Evolutionary conservation across 1,140 invertebrate genomes (phyloP).

Genomic region (Bombus waltoni): DNA sequence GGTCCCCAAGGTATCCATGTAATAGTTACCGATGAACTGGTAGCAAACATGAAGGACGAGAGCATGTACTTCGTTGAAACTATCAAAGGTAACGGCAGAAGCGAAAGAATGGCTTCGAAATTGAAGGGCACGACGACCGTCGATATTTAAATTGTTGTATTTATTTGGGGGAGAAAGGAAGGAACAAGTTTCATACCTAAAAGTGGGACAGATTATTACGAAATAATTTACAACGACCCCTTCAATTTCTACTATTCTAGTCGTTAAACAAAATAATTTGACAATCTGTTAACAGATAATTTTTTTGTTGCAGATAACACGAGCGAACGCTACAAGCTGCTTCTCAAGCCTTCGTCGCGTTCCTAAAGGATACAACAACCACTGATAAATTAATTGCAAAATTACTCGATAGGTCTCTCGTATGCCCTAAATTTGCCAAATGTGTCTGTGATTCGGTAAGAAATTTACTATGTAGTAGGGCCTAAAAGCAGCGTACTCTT

Average conservation of each 20-base stretch:
- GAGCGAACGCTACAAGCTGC: constrained; percentile 73
- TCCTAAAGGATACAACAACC: constrained; percentile 20
- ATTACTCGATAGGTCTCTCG: background rate
- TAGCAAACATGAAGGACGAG: constrained; percentile 86
- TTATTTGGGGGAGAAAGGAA: background rate
- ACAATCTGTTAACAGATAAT: background rate
- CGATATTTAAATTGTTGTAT: background rate
- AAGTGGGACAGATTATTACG: too few species aligned
- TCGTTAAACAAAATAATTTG: background rate
- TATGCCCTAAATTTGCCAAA: constrained; percentile 23
- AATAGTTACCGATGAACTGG: constrained; percentile 89
- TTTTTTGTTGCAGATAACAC: constrained; percentile 66
- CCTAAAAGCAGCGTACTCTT: background rate
- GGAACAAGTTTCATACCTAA: background rate
- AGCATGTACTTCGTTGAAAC: constrained; percentile 86
- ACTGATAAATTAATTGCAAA: constrained; percentile 11
- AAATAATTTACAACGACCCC: too few species aligned
- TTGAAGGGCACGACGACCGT: background rate
- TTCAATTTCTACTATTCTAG: background rate
- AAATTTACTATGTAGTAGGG: background rate
- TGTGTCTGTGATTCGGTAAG: constrained; percentile 31
- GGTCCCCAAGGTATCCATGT: constrained; percentile 90
- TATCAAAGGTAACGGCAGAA: constrained; percentile 77
- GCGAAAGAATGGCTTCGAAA: background rate
- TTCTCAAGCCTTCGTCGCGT: constrained; percentile 67